phyloP scores from a whole-genome alignment of 2,113 vertebrate genomes.

The Gadus macrocephalus region DNA sequence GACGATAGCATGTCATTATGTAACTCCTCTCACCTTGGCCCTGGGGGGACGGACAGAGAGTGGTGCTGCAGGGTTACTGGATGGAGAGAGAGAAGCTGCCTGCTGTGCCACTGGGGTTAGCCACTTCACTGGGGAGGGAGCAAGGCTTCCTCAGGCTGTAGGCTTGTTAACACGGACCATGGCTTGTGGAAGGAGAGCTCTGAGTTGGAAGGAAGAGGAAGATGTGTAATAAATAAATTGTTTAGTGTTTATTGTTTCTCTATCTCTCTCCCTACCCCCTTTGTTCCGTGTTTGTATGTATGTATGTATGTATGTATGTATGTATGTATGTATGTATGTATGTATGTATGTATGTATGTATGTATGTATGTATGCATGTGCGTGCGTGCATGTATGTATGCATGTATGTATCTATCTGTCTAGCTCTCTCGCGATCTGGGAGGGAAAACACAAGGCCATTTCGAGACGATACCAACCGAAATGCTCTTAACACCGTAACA shows the following conservation, averaged over 20 bases:
- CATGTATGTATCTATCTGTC: not conserved
- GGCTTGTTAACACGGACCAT: not conserved
- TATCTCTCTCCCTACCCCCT: too few species aligned
- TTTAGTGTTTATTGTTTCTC: too few species aligned
- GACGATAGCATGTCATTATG: not conserved
- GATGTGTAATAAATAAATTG: too few species aligned
- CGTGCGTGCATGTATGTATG: slow-evolving; percentile 9
- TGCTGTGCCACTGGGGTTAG: not conserved
- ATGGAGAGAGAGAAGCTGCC: too few species aligned
- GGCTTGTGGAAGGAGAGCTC: not conserved
- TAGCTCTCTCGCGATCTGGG: too few species aligned
- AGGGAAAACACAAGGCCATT: too few species aligned
- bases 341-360: too few species aligned
- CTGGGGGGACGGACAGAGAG: slow-evolving; percentile 15
- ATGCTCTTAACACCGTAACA: too few species aligned
- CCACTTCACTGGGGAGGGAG: not conserved
- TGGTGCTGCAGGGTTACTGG: not conserved
- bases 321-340: too few species aligned
- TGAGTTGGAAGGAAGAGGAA: not conserved
- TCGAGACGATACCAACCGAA: too few species aligned
- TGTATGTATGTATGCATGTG: not conserved
- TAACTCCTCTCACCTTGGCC: slow-evolving; percentile 36
- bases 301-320: too few species aligned
- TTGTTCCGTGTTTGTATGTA: too few species aligned
- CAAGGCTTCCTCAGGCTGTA: not conserved